Evolutionary conservation across 2,888 invertebrate genomes (phyloP).

Genomic region (Philopedon plagiatum): DNA sequence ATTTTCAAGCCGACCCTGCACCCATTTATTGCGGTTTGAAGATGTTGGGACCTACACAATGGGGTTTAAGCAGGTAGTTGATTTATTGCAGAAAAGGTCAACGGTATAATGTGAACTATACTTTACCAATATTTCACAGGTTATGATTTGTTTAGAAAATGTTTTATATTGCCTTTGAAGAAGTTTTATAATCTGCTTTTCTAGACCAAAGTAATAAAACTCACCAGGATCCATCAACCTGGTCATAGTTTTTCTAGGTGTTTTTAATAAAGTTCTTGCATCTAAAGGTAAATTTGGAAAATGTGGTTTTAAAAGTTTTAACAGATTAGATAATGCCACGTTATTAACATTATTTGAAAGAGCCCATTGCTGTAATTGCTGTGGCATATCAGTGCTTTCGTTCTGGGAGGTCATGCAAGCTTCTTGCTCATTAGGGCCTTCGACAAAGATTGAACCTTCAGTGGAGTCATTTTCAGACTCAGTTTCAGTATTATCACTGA

Average conservation of each 20-base stretch:
- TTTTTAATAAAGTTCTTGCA: conserved; percentile 38
- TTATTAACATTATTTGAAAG: not conserved
- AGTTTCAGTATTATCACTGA: no score
- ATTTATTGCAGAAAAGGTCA: no score
- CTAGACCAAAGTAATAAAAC: conserved; percentile 11
- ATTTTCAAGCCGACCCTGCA: no score
- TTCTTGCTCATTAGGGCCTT: no score
- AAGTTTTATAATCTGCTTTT: conserved; percentile 2
- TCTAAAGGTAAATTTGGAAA: conserved; percentile 32
- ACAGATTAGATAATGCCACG: conserved; percentile 1
- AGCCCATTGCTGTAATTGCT: not conserved
- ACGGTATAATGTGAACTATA: no score
- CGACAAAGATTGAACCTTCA: no score
- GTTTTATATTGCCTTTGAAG: not conserved
- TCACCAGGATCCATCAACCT: conserved; percentile 21
- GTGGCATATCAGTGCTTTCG: not conserved
- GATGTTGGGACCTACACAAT: no score
- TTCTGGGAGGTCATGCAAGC: no score
- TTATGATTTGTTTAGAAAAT: conserved; percentile 1
- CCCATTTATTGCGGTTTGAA: no score
- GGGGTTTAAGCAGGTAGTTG: no score
- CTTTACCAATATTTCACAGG: conserved; percentile 20
- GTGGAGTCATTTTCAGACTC: no score
- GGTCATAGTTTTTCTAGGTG: conserved; percentile 27
- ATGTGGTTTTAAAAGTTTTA: conserved; percentile 20